phyloP scores from a whole-genome alignment of 2,113 vertebrate genomes.

The Dasyurus viverrinus region DNA sequence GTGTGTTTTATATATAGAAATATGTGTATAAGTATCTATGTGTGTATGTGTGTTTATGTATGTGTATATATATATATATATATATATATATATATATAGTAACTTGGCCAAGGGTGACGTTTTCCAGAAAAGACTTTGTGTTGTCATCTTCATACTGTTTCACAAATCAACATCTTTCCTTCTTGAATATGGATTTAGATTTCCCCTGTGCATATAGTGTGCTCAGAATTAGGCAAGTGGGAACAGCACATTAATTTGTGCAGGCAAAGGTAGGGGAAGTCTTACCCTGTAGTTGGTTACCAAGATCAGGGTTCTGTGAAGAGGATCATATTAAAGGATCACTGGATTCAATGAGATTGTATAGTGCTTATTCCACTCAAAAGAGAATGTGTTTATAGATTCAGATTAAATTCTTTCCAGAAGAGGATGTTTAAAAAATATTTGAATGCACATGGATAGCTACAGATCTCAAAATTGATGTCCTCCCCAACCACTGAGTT shows the following conservation, averaged over 20 bases:
- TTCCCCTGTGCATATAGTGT: neutral
- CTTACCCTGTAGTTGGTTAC: neutral
- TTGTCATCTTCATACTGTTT: neutral
- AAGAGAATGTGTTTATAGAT: neutral
- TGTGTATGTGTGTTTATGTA: neutral
- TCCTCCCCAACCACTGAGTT: neutral
- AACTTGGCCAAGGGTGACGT: neutral
- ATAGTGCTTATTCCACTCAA: neutral
- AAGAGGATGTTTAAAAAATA: neutral
- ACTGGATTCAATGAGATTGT: neutral
- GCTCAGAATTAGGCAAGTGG: neutral
- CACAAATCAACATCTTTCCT: neutral
- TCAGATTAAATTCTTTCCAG: neutral
- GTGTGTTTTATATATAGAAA: neutral
- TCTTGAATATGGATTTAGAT: neutral
- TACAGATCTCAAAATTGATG: neutral
- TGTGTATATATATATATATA: neutral
- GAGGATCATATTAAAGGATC: neutral
- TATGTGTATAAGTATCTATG: neutral
- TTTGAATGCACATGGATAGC: neutral
- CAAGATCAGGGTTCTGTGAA: neutral
- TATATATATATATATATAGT: neutral
- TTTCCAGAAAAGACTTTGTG: neutral
- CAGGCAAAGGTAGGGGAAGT: neutral
- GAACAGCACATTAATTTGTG: neutral